phyloP scores from a whole-genome alignment of 1,140 invertebrate species.

The Druon quercuslanigerum region DNA sequence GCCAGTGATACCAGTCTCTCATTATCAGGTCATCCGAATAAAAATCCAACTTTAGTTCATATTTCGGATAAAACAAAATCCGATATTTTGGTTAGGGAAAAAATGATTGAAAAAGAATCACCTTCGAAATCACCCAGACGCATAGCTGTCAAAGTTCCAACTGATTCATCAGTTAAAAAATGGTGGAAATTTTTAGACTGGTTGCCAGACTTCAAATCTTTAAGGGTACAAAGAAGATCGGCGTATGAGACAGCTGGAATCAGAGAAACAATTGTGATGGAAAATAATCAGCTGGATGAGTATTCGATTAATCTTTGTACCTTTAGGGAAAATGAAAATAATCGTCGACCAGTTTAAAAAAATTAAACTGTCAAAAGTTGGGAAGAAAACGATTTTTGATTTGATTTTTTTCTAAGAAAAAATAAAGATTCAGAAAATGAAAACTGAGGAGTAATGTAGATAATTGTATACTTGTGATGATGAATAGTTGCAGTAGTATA shows the following conservation, averaged over 20 bases:
- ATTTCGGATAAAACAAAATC: constrained; percentile 12
- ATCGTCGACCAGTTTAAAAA: constrained; percentile 59
- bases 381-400: background rate
- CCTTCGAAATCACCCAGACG: background rate
- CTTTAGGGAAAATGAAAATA: constrained; percentile 60
- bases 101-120: background rate
- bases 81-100: constrained; percentile 1
- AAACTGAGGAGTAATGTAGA: background rate
- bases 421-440: background rate
- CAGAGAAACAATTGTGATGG: constrained; percentile 39
- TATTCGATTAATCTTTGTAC: constrained; percentile 65
- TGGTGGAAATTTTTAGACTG: constrained; percentile 69
- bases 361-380: constrained; percentile 37
- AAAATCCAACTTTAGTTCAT: constrained; percentile 8
- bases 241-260: constrained; percentile 37
- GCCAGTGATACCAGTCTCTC: constrained; percentile 36
- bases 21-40: constrained; percentile 12
- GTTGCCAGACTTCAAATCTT: constrained; percentile 60
- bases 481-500: no score
- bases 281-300: constrained; percentile 57
- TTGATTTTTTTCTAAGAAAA: background rate
- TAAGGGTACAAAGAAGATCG: constrained; percentile 46
- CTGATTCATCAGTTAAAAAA: constrained; percentile 52
- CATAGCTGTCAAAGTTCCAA: constrained; percentile 28
- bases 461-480: no score